Percentiles rank a stretch among this genome's conserved stretches.
These are phyloP conservation scores for Syngnathus scovelli DNA, from an alignment of 2,113 vertebrate genomes.

Conservation along the genomic window DNA sequence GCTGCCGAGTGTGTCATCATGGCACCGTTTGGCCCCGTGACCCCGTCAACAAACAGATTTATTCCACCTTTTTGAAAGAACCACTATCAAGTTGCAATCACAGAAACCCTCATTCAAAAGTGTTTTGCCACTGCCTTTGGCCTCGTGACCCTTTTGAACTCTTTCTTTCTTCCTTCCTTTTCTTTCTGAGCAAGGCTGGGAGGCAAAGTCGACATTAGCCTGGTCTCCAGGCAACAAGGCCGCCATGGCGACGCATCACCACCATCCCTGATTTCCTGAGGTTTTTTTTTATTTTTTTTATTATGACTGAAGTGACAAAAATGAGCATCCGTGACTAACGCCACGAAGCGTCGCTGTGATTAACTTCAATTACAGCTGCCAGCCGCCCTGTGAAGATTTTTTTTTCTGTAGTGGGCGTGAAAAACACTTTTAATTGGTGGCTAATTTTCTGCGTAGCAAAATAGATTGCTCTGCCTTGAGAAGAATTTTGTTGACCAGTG, in stretches of 20 bases:
- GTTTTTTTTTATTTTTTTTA: not conserved
- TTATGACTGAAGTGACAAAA: slow-evolving; percentile 6
- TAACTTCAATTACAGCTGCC: slow-evolving; percentile 37
- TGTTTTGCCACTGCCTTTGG: not conserved
- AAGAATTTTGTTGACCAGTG: slow-evolving; percentile 54
- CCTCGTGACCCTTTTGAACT: not conserved
- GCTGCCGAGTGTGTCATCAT: slow-evolving; percentile 41
- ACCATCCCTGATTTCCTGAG: not conserved
- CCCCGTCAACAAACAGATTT: slow-evolving; percentile 28
- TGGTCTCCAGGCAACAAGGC: slow-evolving; percentile 46
- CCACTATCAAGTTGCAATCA: no score
- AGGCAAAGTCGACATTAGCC: not conserved
- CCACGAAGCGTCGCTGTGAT: slow-evolving; percentile 32
- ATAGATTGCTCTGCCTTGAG: slow-evolving; percentile 50
- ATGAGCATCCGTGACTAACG: slow-evolving; percentile 27
- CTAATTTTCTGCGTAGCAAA: slow-evolving; percentile 58
- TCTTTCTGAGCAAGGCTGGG: not conserved
- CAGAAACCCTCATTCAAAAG: no score
- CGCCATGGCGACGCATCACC: slow-evolving; percentile 4
- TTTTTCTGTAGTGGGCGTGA: slow-evolving; percentile 31
- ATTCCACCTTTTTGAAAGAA: no score
- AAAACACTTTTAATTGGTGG: slow-evolving; percentile 60
- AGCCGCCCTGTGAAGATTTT: slow-evolving; percentile 12
- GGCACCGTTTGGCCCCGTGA: slow-evolving; percentile 30
- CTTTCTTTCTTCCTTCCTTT: no score